These are phyloP conservation scores for Lepidurus apus DNA, from an alignment of 1,140 invertebrate genomes.

Conservation along the genomic window DNA sequence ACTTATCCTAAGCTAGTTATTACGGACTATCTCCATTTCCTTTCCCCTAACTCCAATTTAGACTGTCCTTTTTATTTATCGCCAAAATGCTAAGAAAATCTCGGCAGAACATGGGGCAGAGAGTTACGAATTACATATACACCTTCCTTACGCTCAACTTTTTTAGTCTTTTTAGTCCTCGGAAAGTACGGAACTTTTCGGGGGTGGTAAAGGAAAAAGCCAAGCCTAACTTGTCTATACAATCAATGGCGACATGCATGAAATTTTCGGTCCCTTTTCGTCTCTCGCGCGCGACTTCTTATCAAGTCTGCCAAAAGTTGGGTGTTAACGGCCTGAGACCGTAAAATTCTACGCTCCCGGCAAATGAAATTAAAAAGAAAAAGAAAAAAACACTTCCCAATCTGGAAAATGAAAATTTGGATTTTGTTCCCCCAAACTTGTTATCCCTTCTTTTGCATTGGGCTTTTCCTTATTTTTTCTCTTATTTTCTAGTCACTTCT, in stretches of 20 bases:
- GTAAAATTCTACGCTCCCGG: background rate
- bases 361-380: background rate
- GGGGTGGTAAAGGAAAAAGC: background rate
- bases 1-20: no score
- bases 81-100: no score
- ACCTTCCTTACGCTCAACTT: background rate
- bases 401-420: conserved; percentile 2
- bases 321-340: conserved; percentile 14
- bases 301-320: conserved; percentile 21
- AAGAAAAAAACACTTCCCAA: background rate
- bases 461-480: no score
- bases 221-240: conserved; percentile 19
- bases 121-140: no score
- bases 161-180: background rate
- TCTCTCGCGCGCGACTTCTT: conserved; percentile 16
- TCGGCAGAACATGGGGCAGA: no score
- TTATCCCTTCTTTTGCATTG: no score
- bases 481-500: background rate
- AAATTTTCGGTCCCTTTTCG: conserved; percentile 20
- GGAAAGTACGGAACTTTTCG: background rate
- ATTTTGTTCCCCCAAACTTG: background rate
- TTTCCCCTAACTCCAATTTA: no score
- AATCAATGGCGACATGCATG: conserved; percentile 18
- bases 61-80: no score
- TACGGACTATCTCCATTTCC: no score